These are phyloP conservation scores for Serripes groenlandicus DNA, from an alignment of 2,888 invertebrate genomes.

Conservation along the genomic window DNA sequence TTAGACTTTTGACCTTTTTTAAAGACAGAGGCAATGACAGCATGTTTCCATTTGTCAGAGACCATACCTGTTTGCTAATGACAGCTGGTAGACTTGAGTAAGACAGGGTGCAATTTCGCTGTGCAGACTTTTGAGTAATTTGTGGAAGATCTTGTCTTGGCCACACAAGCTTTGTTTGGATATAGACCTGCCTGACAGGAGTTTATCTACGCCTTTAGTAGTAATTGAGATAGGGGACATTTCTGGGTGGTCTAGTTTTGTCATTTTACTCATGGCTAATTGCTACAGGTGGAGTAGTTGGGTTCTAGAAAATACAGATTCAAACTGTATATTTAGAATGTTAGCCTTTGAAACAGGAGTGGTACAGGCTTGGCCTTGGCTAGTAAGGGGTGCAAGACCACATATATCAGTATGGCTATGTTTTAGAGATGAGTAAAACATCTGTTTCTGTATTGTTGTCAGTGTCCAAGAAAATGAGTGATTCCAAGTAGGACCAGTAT, in stretches of 20 bases:
- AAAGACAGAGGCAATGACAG: not conserved
- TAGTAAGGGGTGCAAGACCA: not conserved
- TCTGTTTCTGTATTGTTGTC: not conserved
- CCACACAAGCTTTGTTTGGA: conserved; percentile 2
- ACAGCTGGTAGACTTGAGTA: not conserved
- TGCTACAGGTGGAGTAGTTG: not conserved
- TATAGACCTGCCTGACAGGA: not conserved
- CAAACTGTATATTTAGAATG: conserved; percentile 11
- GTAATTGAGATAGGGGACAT: not conserved
- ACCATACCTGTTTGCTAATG: not conserved
- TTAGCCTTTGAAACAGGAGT: not conserved
- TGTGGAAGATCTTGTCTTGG: not conserved
- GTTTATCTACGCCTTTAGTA: not conserved
- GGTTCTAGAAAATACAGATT: not conserved
- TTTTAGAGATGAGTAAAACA: conserved; percentile 4
- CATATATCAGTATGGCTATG: not conserved
- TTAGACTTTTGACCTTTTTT: conserved; percentile 3
- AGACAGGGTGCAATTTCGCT: not conserved
- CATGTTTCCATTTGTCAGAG: not conserved
- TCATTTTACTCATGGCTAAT: not conserved
- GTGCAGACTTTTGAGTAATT: not conserved
- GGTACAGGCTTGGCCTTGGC: not conserved
- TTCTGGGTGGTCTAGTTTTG: not conserved
- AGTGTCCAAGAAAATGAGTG: not conserved
- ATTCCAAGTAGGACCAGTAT: not conserved